Conservation (phyloP, 2,797 vertebrate species). For the Dendrocincla tyrannina region DNA sequence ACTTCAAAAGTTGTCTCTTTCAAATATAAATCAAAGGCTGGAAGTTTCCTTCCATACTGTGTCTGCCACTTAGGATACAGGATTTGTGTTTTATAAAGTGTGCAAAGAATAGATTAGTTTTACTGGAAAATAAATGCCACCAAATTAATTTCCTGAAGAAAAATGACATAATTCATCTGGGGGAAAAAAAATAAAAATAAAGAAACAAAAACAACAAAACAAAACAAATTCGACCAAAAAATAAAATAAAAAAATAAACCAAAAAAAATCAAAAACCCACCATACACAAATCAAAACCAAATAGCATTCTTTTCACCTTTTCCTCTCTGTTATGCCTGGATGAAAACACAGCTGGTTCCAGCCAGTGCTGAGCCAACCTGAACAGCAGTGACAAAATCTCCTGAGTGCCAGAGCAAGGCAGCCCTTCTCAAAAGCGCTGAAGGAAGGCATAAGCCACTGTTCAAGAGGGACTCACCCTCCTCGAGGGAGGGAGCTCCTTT, state of each 20-base stretch:
- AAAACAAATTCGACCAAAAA: too few species aligned
- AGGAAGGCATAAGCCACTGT: background rate
- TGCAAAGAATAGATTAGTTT: background rate
- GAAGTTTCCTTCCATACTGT: background rate
- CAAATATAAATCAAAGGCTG: background rate
- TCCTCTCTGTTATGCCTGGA: background rate
- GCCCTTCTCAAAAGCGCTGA: too few species aligned
- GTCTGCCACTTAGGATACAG: background rate
- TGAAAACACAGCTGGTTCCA: background rate
- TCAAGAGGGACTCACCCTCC: too few species aligned
- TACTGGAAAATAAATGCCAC: background rate
- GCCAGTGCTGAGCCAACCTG: fast-evolving
- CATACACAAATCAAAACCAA: background rate
- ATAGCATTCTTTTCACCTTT: background rate
- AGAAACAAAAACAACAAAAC: too few species aligned
- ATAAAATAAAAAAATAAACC: too few species aligned
- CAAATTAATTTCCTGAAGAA: background rate
- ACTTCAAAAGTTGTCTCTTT: background rate
- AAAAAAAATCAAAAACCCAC: background rate
- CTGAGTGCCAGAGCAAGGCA: background rate
- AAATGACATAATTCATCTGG: background rate
- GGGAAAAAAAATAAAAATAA: too few species aligned
- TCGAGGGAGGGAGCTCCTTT: fast-evolving
- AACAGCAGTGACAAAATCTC: too few species aligned
- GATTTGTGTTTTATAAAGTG: background rate